Base-by-base conservation (phyloP, 2,797 vertebrate genomes). In the Spatula clypeata region DNA sequence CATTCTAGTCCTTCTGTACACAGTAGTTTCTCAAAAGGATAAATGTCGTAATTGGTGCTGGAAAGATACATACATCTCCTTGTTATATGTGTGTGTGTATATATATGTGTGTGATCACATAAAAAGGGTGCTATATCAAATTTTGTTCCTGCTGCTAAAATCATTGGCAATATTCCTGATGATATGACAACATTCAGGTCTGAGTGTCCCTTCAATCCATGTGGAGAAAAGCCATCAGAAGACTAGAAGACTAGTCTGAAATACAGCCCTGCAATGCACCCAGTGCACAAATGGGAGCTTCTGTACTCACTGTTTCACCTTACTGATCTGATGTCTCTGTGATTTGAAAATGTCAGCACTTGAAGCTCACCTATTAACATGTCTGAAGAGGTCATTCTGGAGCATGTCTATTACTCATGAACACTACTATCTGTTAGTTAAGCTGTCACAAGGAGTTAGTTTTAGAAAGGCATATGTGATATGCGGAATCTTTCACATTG, bases 21-120 rank as follows among this genome's bases (percentile, higher is more conserved):
- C 53, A 57, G 66, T 69, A 94, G 36, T 90, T 96, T 94, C 79
- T 91, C 61, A 79, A 76, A 94, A 92, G 12, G 32, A 83, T 36
- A 74, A 76, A 86, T 71, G 75, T 74, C 82, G 93, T 51, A 88
- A 67, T 45, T 58, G 10, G 67, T 32, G 34, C 58, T 49, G 36
- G 36, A 93, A 79, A 90, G 21, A 31, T 49, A 38, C 2, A 34
- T 49, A 80, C 12, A 16, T 87, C 32, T 80, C 17, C 18, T 74
- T 84, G 27, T 61, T 79, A n/a, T 40, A 57, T 45, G 15, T 34
- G 38, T 47, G 40, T 23, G 20, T 21, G 11, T 45, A 11, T 45
- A 11, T 45, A 20, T 45, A 20, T 45, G 21, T 45, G 45, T 11
- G 11, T 45, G 45, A 45, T 45, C 20, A 60, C 31, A 76, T 79